These are phyloP conservation scores for Nyctereutes procyonoides DNA, from an alignment of 2,113 vertebrate species.

Conservation along the genomic window DNA sequence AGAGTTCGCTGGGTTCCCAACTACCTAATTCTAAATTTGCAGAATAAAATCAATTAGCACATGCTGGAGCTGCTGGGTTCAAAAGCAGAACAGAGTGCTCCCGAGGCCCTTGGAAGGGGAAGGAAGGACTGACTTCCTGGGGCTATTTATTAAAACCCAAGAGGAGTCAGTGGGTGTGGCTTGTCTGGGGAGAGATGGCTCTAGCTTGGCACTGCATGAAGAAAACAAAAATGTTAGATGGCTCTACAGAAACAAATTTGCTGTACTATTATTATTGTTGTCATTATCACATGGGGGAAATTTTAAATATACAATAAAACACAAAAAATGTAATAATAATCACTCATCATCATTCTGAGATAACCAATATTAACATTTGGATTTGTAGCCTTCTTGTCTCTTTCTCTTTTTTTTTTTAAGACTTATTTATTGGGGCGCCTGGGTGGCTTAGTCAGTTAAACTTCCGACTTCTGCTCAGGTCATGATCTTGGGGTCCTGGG, in stretches of 20 bases:
- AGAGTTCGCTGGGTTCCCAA: constrained; percentile 45
- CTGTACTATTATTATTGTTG: neutral
- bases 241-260: neutral
- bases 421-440: neutral
- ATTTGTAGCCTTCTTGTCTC: neutral
- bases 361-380: neutral
- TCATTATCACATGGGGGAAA: neutral
- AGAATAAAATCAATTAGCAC: constrained; percentile 69
- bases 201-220: neutral
- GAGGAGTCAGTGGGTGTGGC: neutral
- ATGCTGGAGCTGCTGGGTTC: neutral
- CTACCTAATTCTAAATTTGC: constrained; percentile 36
- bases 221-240: constrained; percentile 7
- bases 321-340: neutral
- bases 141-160: neutral
- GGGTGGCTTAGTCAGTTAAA: neutral
- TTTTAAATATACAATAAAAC: constrained; percentile 42
- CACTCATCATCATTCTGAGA: neutral
- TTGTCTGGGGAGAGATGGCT: neutral
- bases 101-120: neutral
- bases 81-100: constrained; percentile 2
- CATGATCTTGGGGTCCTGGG: neutral
- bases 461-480: neutral
- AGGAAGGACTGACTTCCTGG: constrained; percentile 39
- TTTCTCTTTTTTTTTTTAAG: neutral